These are phyloP conservation scores for Picus viridis DNA, from an alignment of 2,797 vertebrate genomes.

Conservation along the genomic window DNA sequence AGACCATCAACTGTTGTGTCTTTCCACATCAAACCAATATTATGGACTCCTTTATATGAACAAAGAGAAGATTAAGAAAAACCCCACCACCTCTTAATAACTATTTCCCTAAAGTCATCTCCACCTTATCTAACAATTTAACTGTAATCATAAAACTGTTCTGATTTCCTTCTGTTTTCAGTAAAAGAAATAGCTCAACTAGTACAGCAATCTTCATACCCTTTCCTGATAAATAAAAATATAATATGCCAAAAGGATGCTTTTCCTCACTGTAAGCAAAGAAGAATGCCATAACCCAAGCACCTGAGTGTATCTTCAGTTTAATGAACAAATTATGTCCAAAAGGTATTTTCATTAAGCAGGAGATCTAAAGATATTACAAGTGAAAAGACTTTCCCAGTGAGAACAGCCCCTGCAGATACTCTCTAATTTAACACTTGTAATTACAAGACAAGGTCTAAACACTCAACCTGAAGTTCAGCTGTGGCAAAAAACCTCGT, in stretches of 20 bases:
- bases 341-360: background rate
- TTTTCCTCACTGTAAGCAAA: background rate
- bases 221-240: background rate
- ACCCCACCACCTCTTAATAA: background rate
- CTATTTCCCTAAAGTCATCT: background rate
- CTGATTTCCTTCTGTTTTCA: background rate
- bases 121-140: background rate
- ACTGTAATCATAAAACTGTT: background rate
- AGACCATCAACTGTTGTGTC: background rate
- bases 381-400: background rate
- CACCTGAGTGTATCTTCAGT: background rate
- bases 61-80: background rate
- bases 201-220: background rate
- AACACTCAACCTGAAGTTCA: background rate
- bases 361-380: background rate
- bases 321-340: background rate
- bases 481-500: background rate
- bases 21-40: background rate
- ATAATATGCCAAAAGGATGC: background rate
- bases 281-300: background rate
- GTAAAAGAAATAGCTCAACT: background rate
- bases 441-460: background rate
- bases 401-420: background rate
- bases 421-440: background rate
- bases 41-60: background rate